A percentile compares a stretch with the other conserved stretches of the same genome.
Evolutionary conservation across 2,888 invertebrate species (phyloP).

Genomic region (Yponomeuta malinellus): DNA sequence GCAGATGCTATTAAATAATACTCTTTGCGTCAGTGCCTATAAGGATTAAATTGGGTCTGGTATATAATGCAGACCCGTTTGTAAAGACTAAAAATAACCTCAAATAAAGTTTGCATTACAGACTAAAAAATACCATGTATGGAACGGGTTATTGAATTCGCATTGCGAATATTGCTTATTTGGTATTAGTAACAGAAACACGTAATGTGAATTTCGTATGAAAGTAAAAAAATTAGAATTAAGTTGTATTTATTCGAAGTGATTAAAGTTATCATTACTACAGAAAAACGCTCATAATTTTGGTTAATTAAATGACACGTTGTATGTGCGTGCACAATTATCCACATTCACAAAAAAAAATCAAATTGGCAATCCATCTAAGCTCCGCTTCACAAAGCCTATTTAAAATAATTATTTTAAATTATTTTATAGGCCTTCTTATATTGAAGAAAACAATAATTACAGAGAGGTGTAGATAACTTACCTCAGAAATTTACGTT

Average conservation of each 20-base stretch:
- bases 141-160: too few relatives aligned
- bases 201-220: too few relatives aligned
- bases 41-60: constrained; percentile 11
- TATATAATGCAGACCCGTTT: constrained; percentile 6
- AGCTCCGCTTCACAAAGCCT: not conserved
- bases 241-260: too few relatives aligned
- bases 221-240: too few relatives aligned
- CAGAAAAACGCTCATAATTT: too few relatives aligned
- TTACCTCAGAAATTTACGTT: not conserved
- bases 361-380: not conserved
- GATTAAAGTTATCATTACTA: too few relatives aligned
- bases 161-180: too few relatives aligned
- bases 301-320: too few relatives aligned
- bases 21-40: constrained; percentile 6
- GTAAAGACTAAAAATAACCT: not conserved
- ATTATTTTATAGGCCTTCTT: not conserved
- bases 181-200: too few relatives aligned
- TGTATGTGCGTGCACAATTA: not conserved
- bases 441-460: not conserved
- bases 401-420: not conserved
- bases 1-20: constrained; percentile 7
- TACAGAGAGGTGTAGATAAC: not conserved
- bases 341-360: not conserved
- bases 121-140: not conserved
- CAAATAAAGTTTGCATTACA: not conserved